These are phyloP conservation scores for Prionace glauca DNA, from an alignment of 2,797 vertebrate species.

Conservation along the genomic window DNA sequence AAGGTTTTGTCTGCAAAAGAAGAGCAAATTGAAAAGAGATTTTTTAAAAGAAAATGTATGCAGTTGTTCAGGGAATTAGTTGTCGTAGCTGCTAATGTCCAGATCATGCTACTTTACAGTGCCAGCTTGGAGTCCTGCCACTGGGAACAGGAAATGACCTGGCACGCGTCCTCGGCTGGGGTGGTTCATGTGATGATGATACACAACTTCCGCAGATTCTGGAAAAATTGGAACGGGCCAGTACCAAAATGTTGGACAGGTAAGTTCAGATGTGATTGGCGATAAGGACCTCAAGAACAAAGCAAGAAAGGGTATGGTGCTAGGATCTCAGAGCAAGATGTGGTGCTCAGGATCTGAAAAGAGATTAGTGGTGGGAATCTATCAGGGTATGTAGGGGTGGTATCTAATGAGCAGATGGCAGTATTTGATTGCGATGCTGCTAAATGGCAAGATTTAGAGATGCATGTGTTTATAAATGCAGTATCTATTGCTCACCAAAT, in stretches of 20 bases:
- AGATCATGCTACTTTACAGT: constrained; percentile 61
- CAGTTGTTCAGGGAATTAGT: neutral
- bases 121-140: constrained; percentile 90
- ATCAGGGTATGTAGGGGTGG: neutral
- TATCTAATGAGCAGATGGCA: neutral
- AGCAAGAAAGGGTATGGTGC: neutral
- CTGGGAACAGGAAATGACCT: constrained; percentile 94
- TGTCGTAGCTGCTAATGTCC: neutral
- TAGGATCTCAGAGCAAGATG: neutral
- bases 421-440: neutral
- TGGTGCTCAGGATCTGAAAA: neutral
- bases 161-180: constrained; percentile 93
- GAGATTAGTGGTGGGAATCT: neutral
- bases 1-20: neutral
- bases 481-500: neutral
- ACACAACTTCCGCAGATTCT: constrained; percentile 92
- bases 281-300: neutral
- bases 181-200: constrained; percentile 90
- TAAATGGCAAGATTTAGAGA: neutral
- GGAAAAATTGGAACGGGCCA: constrained; percentile 93
- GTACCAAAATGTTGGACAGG: constrained; percentile 98
- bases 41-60: neutral
- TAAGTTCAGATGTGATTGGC: constrained; percentile 45
- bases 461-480: neutral
- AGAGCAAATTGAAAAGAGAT: neutral